phyloP scores from a whole-genome alignment of 2,113 vertebrate species.

The Todiramphus saurophagus region DNA sequence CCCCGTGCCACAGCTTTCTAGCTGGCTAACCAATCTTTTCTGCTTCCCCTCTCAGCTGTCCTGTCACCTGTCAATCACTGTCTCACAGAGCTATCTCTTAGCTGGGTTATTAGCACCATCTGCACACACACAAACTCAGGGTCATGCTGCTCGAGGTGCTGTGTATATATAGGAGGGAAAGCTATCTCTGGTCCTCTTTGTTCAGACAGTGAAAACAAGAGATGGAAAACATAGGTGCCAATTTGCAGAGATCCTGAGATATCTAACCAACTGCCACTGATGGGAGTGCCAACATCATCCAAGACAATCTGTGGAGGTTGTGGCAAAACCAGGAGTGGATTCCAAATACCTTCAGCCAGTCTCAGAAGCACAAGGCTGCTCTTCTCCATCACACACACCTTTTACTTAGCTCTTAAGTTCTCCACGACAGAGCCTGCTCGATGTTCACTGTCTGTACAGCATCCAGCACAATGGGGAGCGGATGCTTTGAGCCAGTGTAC shows the following conservation, averaged over 20 bases:
- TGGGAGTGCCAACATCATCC: not conserved
- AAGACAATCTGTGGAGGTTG: not conserved
- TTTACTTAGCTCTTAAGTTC: not conserved
- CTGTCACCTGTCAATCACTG: not conserved
- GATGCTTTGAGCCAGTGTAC: not conserved
- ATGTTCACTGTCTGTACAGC: not conserved
- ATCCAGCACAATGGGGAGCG: not conserved
- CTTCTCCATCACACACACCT: not conserved
- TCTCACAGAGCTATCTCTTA: not conserved
- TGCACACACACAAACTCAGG: not conserved
- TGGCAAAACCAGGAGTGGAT: not conserved
- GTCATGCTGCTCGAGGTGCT: not conserved
- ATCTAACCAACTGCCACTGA: not conserved
- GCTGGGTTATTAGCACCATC: not conserved
- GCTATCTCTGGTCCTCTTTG: not conserved
- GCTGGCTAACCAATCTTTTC: conserved; percentile 12
- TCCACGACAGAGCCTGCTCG: not conserved
- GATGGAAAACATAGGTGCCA: not conserved
- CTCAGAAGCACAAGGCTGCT: not conserved
- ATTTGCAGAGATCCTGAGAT: not conserved
- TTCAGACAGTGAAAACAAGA: not conserved
- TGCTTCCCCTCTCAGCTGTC: conserved; percentile 6
- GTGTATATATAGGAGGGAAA: not conserved
- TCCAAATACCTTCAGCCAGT: not conserved
- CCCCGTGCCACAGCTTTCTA: conserved; percentile 26